These are phyloP conservation scores for Ptiloglossa arizonensis DNA, from an alignment of 1,140 invertebrate genomes.

Conservation along the genomic window DNA sequence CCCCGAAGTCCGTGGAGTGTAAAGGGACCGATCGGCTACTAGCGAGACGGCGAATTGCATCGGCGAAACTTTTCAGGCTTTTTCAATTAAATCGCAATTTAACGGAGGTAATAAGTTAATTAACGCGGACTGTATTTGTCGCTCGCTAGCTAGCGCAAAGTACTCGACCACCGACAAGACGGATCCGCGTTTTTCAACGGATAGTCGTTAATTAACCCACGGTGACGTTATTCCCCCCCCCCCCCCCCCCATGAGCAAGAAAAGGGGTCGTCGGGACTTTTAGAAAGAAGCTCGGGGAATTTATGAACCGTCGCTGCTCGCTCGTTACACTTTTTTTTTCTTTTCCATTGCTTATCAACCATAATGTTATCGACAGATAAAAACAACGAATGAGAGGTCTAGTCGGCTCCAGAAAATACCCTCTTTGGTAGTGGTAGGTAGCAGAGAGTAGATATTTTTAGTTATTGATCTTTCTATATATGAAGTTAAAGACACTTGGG, in stretches of 20 bases:
- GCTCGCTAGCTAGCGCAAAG: not conserved
- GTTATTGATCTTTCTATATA: no score
- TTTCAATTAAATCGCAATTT: conserved; percentile 18
- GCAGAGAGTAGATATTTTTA: no score
- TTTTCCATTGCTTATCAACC: no score
- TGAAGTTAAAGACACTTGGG: no score
- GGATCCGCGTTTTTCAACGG: not conserved
- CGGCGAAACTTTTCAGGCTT: not conserved
- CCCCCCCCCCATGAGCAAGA: no score
- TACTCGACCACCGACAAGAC: not conserved
- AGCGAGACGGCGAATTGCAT: not conserved
- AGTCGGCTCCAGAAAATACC: no score
- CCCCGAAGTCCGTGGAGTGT: not conserved
- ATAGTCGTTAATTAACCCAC: conserved; percentile 12
- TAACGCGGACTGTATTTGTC: not conserved
- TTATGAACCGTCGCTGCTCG: conserved; percentile 2
- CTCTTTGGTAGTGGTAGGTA: no score
- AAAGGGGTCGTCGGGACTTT: not conserved
- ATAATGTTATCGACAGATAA: no score
- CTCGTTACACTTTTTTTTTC: no score
- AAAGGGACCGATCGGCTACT: not conserved
- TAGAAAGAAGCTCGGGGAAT: not conserved
- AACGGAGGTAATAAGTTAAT: conserved; percentile 14
- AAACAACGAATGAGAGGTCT: no score
- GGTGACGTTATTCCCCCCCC: not conserved